phyloP scores from a whole-genome alignment of 1,140 invertebrate genomes.

The Bradynema listronoti region DNA sequence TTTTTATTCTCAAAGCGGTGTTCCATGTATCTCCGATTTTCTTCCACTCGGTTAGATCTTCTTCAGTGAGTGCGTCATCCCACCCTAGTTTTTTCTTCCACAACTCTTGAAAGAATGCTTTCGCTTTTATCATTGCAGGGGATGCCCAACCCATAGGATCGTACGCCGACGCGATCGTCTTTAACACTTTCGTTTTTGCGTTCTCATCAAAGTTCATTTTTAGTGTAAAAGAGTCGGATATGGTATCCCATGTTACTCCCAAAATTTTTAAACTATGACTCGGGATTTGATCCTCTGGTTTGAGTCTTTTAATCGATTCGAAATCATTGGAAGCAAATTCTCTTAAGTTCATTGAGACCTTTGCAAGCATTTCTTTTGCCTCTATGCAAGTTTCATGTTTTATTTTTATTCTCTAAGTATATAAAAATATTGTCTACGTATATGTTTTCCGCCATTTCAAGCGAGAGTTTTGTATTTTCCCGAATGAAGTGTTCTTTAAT shows the following conservation, averaged over 20 bases:
- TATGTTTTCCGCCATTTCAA: slow-evolving; percentile 10
- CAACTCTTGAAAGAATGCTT: slow-evolving; percentile 5
- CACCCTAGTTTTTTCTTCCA: slow-evolving; percentile 8
- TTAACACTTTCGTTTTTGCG: slow-evolving; percentile 19
- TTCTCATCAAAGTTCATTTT: not conserved
- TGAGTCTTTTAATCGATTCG: slow-evolving; percentile 11
- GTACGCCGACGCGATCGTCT: slow-evolving; percentile 9
- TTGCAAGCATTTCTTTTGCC: slow-evolving; percentile 16
- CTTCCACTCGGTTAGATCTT: not conserved
- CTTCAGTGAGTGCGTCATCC: slow-evolving; percentile 2
- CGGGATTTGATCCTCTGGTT: not conserved
- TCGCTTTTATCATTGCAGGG: not conserved
- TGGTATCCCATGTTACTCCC: slow-evolving; percentile 12
- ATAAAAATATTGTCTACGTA: slow-evolving; percentile 27
- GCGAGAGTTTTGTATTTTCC: not conserved
- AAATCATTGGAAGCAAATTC: slow-evolving; percentile 21
- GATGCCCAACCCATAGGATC: slow-evolving; percentile 10
- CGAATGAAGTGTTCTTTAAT: slow-evolving; percentile 12
- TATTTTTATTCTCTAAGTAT: not conserved
- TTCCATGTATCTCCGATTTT: not conserved
- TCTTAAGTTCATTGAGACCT: slow-evolving; percentile 14
- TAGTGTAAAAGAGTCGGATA: slow-evolving; percentile 1
- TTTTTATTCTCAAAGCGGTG: no score
- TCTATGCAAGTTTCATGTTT: not conserved
- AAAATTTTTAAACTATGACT: slow-evolving; percentile 9